A percentile compares a stretch with the other conserved stretches of the same genome.
Evolutionary conservation across 2,113 vertebrate genomes (phyloP).

Genomic region (Aspidoscelis tigris): DNA sequence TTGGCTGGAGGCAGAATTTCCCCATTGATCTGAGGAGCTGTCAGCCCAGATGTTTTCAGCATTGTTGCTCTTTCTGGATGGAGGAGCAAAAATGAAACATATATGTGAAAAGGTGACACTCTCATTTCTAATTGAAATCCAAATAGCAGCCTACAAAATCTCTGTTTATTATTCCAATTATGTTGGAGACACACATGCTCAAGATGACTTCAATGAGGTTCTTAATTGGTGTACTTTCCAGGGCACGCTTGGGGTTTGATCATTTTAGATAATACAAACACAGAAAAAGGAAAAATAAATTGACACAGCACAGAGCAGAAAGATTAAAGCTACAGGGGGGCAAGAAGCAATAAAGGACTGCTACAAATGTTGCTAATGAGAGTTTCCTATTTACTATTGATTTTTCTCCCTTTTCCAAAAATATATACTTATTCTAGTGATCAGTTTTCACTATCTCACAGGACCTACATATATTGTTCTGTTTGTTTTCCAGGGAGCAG

Average conservation of each 20-base stretch:
- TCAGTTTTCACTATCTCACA: conserved; percentile 31
- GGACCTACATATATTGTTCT: too few relatives aligned
- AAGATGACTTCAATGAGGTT: conserved; percentile 58
- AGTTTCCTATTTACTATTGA: conserved; percentile 34
- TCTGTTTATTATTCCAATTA: conserved; percentile 49
- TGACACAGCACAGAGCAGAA: conserved; percentile 45
- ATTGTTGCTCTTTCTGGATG: conserved; percentile 10
- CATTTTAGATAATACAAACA: conserved; percentile 57
- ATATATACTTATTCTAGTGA: conserved; percentile 1
- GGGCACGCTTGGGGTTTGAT: conserved; percentile 39
- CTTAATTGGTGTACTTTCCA: conserved; percentile 60
- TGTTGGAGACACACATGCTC: conserved; percentile 43
- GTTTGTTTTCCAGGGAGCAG: too few relatives aligned
- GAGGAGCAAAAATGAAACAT: conserved; percentile 32
- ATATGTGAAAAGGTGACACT: conserved; percentile 12
- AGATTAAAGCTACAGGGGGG: conserved; percentile 42
- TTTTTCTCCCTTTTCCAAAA: conserved; percentile 38
- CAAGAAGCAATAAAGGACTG: conserved; percentile 54
- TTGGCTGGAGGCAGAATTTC: conserved; percentile 14
- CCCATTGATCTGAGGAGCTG: conserved; percentile 14
- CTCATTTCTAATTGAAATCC: conserved; percentile 40
- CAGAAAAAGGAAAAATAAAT: conserved; percentile 57
- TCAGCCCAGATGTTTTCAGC: conserved; percentile 26
- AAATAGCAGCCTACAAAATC: conserved; percentile 50
- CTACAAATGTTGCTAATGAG: conserved; percentile 54